A percentile compares a stretch with the other conserved stretches of the same genome.
These are phyloP conservation scores for Theocolax elegans DNA, from an alignment of 1,140 invertebrate species.

Conservation along the genomic window DNA sequence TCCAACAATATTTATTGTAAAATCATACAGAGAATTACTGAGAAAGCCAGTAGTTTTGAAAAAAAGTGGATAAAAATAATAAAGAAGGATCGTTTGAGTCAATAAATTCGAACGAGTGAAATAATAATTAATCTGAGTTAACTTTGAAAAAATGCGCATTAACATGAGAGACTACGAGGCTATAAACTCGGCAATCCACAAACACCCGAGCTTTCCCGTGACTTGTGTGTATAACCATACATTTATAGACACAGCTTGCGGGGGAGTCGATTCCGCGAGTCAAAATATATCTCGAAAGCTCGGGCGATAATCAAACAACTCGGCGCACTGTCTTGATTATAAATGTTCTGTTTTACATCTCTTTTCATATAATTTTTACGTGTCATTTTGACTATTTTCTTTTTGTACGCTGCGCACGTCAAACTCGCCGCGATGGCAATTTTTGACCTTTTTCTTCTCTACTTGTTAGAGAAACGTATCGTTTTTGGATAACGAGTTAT, in stretches of 20 bases:
- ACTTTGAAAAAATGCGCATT: constrained; percentile 6
- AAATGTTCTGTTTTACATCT: not conserved
- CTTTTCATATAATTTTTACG: too few species aligned
- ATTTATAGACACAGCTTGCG: constrained; percentile 23
- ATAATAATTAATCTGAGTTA: too few species aligned
- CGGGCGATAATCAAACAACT: constrained; percentile 24
- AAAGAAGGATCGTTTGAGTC: too few species aligned
- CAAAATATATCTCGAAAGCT: constrained; percentile 9
- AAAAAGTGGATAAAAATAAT: too few species aligned
- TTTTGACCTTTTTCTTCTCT: not conserved
- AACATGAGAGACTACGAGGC: constrained; percentile 3
- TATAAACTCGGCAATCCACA: not conserved
- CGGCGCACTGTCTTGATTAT: constrained; percentile 13
- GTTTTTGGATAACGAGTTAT: constrained; percentile 15
- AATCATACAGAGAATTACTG: too few species aligned
- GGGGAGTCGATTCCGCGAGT: too few species aligned
- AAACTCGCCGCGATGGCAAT: too few species aligned
- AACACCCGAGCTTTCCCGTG: not conserved
- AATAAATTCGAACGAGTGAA: too few species aligned
- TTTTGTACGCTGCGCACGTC: too few species aligned
- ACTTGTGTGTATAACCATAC: not conserved
- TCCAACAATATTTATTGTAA: too few species aligned
- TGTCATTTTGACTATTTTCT: too few species aligned
- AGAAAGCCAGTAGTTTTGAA: too few species aligned
- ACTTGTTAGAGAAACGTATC: not conserved